A percentile compares a stretch with the other conserved stretches of the same genome.
phyloP scores from a whole-genome alignment of 2,888 invertebrate species.

The Dolichopus griseipennis region DNA sequence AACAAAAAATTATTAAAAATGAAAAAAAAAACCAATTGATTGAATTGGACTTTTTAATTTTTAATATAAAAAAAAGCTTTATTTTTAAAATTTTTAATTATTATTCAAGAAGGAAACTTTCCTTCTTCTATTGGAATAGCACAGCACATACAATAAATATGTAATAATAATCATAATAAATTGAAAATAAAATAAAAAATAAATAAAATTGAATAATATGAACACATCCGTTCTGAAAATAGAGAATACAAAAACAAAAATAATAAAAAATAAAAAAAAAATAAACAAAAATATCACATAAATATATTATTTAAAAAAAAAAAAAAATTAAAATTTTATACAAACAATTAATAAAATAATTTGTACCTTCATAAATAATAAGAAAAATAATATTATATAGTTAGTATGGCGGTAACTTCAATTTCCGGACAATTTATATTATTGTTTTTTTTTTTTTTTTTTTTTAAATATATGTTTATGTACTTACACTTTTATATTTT shows the following conservation, averaged over 20 bases:
- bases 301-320: too few relatives aligned
- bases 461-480: too few relatives aligned
- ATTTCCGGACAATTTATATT: neutral
- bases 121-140: neutral
- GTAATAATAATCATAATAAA: neutral
- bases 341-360: too few relatives aligned
- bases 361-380: too few relatives aligned
- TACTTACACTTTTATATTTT: too few relatives aligned
- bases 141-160: too few relatives aligned
- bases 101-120: neutral
- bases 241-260: neutral
- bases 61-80: neutral
- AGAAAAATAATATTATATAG: too few relatives aligned
- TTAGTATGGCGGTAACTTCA: neutral
- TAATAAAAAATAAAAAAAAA: neutral
- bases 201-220: neutral
- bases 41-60: too few relatives aligned
- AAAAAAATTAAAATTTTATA: too few relatives aligned
- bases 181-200: neutral
- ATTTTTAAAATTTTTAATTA: neutral
- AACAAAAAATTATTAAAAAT: neutral
- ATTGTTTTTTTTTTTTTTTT: neutral
- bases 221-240: neutral
- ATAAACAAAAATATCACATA: too few relatives aligned
- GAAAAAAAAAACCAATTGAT: too few relatives aligned